phyloP scores from a whole-genome alignment of 1,140 invertebrate species.

The Frieseomelitta varia region DNA sequence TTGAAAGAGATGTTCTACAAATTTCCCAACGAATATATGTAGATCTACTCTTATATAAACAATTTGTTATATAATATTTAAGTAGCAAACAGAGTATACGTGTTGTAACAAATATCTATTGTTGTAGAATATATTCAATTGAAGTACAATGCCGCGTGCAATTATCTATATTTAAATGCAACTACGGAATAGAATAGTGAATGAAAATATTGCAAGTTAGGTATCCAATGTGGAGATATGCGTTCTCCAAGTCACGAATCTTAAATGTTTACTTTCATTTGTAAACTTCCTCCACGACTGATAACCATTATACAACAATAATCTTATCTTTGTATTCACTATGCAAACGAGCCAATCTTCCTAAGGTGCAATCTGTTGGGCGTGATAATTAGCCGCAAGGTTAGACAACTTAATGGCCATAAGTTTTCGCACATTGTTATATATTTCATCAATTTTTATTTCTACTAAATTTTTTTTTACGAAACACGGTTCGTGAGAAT shows the following conservation, averaged over 20 bases:
- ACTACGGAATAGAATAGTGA: neutral
- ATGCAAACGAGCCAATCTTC: constrained; percentile 54
- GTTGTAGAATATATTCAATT: neutral
- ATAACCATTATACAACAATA: constrained; percentile 61
- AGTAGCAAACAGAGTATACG: neutral
- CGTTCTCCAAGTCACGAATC: neutral
- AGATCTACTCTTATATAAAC: neutral
- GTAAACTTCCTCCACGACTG: constrained; percentile 57
- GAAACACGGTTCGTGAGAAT: too few species aligned
- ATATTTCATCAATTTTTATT: neutral
- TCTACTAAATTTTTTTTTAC: neutral
- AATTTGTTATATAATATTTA: constrained; percentile 12
- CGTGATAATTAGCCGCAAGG: constrained; percentile 42
- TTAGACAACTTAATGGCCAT: neutral
- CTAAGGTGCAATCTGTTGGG: constrained; percentile 36
- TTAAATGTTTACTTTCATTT: constrained; percentile 57
- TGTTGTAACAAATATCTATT: neutral
- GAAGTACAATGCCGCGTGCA: neutral
- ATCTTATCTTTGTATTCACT: constrained; percentile 58
- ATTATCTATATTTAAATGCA: neutral
- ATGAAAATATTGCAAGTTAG: neutral
- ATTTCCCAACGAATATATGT: neutral
- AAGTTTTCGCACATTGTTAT: neutral
- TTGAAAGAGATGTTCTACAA: neutral
- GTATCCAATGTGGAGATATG: neutral